Base-by-base conservation (phyloP, 2,113 vertebrate genomes). In the Elaphurus davidianus region DNA sequence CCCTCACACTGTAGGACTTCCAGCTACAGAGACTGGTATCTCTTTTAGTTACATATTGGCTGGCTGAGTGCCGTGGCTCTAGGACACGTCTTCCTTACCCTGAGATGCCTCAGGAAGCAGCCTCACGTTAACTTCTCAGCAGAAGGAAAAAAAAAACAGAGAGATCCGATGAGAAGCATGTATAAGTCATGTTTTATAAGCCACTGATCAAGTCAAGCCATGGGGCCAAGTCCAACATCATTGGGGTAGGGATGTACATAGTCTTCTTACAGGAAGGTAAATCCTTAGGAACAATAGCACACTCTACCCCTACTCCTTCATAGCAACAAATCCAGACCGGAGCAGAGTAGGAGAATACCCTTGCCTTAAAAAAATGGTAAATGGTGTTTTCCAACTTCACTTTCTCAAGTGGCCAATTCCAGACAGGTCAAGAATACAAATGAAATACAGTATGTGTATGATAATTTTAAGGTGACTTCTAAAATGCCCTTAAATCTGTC, bases 241-340 rank as follows among this genome's bases (percentile, higher is more conserved):
- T 1, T 50, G 25, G 25, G 36, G 11, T 5, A 27, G 30, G 33
- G 1, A 25, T 14, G 15, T 1, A 17, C 4, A 8, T 40, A 2
- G 64, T 50, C 15, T 36, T 62, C 85, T 78, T 43, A 67, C 43
- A 15, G 28, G 57, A 79, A 85, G 47, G 2, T 21, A n/a, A n/a
- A n/a, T 19, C 33, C 36, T 23, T 14, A 33, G 47, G 36, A 57
- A 84, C 23, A 23, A 13, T 5, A 30, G n/a, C 21, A 25, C 2
- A 1, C 0, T 10, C 6, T 33, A 13, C 4, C 11, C 2, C 4
- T 1, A 6, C 19, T 23, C 11, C 43, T 23, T 71, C 36, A 5
- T 0, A 59, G n/a, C 67, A 17, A 15, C 15, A 40, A 25, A 6
- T 19, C n/a, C 7, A 6, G 33, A 13, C 30, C 54, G 30, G 3